Evolutionary conservation across 2,797 vertebrate species (phyloP).

Genomic region (Melanotaenia boesemani): DNA sequence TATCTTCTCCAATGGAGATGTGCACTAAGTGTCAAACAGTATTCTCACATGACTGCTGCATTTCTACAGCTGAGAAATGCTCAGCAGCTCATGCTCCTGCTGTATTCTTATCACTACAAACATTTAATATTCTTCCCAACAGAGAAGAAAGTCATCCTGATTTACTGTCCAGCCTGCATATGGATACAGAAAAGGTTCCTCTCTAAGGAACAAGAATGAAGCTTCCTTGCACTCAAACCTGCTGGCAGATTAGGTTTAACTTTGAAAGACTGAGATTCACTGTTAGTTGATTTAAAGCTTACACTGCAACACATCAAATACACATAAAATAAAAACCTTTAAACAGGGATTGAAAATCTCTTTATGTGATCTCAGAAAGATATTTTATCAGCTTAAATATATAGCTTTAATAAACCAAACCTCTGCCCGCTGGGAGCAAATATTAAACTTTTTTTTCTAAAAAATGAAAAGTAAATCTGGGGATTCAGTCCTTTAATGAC

Average conservation of each 20-base stretch:
- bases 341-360: slow-evolving; percentile 9
- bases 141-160: slow-evolving; percentile 28
- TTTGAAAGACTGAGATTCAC: slow-evolving; percentile 4
- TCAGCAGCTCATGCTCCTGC: slow-evolving; percentile 29
- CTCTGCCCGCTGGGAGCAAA: slow-evolving; percentile 35
- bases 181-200: slow-evolving; percentile 10
- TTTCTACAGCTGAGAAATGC: slow-evolving; percentile 40
- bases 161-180: slow-evolving; percentile 18
- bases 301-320: neutral
- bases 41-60: slow-evolving; percentile 15
- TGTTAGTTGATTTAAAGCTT: slow-evolving; percentile 5
- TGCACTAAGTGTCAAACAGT: slow-evolving; percentile 26
- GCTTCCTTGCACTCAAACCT: slow-evolving; percentile 4
- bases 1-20: slow-evolving; percentile 47
- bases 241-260: slow-evolving; percentile 18
- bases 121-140: slow-evolving; percentile 25
- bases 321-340: neutral
- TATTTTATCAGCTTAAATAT: slow-evolving; percentile 57
- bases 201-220: slow-evolving; percentile 8
- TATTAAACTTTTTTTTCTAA: slow-evolving; percentile 59
- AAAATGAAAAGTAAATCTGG: slow-evolving; percentile 68
- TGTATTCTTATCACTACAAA: slow-evolving; percentile 38
- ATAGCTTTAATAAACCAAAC: slow-evolving; percentile 56
- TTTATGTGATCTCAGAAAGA: slow-evolving; percentile 40
- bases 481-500: slow-evolving; percentile 64